Base-by-base conservation (phyloP, 2,113 vertebrate species). In the Rutilus rutilus region DNA sequence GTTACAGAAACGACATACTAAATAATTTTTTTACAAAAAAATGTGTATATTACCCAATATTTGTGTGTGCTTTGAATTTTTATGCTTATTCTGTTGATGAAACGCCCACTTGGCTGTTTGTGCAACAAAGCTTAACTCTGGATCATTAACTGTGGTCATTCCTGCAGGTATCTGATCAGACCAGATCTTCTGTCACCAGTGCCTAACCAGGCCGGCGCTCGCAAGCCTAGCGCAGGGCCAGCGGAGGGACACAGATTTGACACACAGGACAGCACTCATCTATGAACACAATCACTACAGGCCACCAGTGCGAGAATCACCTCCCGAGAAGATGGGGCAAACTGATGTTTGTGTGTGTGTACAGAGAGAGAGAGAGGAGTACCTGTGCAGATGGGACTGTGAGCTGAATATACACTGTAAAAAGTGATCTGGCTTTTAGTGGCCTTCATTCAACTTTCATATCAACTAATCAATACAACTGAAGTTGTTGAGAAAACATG, bases 141-240 rank as follows among this genome's bases (percentile, higher is more conserved):
- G 4, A 19, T 23, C 65, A 39, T 27, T 39, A 42, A 19, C 5
- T 39, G 59, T 30, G 14, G 47, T 74, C n/a, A 23, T 87, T 25
- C 25, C 39, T 76, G 11, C 77, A 96, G 96, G 90, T 96, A 96
- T 90, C 92, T 96, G 87, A 95, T 96, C 90, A 93, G 95, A 81
- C 95, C 95, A 1, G 96, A 96, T 89, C 95, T 95, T 57, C 93
- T 96, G 84, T 96, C 95, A 39, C 88, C 94, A 86, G 93, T 95
- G 30, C 94, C 96, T 74, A 94, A 93, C 89, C 92, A 94, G 87
- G 92, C 92, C 30, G 91, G 90, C 86, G 85, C 88, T 88, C 92
- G 93, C 47, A 95, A 95, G 88, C 90, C 93, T 84, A 93, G 92
- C 39, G 79, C 89, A 0, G 92, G 94, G 12, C 90, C 92, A 33